Base-by-base conservation (phyloP, 2,888 invertebrate species). In the Aporophyla lueneburgensis region DNA sequence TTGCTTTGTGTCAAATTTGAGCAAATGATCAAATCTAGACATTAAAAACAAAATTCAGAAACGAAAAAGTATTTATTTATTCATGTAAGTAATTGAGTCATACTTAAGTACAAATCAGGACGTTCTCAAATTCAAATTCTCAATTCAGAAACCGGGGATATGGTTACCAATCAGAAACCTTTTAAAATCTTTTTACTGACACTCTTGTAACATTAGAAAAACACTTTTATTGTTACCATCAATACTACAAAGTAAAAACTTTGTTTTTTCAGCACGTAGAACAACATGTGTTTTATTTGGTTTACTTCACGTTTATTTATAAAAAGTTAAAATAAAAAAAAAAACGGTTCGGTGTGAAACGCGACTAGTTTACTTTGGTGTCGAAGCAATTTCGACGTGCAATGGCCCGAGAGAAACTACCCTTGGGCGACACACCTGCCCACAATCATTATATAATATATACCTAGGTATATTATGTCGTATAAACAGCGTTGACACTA, bases 381-480 rank as follows among this genome's bases (percentile, higher is more conserved):
- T 86, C 88, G 87, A 89, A 89, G 90, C 91, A 92, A 92, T 93
- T 92, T 92, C 85, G 70, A 72, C 79, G 89, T 83, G 91, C 76
- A 87, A 86, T 86, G 80, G 71, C 59, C 71, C 79, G 82, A 87
- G 89, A 90, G 91, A 90, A 88, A 88, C 86, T 83, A 84, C 88
- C 91, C 88, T 85, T 87, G 82, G 88, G 88, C 72, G 72, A 84
- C 87, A 83, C 87, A 90, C 87, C 88, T 89, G 87, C 77, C 79
- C 77, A 72, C 75, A 75, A 76, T 71, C 54, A 79, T 65, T 68
- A 71, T 71, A 75, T 61, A 58, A 68, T 51, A 69, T 71, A 74
- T 62, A 40, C n/a, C 46, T 56, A 27, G 21, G 6, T 49, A 40
- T 53, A 74, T 56, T 21, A 43, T 66, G 14, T 5, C 33, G 16